phyloP scores from a whole-genome alignment of 2,888 invertebrate species.

The Candidula unifasciata region DNA sequence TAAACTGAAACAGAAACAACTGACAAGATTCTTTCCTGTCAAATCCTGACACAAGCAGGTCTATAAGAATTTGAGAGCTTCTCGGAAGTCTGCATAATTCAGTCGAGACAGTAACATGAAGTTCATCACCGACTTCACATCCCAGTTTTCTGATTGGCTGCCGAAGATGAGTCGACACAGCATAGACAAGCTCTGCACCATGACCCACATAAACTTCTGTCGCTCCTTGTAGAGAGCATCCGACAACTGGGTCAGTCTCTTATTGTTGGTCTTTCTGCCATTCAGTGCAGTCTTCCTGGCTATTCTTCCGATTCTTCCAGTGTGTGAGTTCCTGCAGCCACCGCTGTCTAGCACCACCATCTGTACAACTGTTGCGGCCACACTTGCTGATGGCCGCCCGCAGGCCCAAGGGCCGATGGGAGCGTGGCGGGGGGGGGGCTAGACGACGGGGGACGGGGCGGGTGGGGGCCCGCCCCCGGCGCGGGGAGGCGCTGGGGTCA shows the following conservation, averaged over 20 bases:
- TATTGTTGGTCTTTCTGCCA: neutral
- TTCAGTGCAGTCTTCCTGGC: neutral
- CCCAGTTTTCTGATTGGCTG: slow-evolving; percentile 31
- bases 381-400: slow-evolving; percentile 63
- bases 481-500: no score
- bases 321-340: neutral
- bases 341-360: slow-evolving; percentile 28
- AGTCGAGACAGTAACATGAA: slow-evolving; percentile 43
- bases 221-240: neutral
- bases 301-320: neutral
- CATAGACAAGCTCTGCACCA: slow-evolving; percentile 34
- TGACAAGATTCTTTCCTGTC: neutral
- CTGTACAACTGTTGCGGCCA: slow-evolving; percentile 64
- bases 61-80: slow-evolving; percentile 40
- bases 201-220: slow-evolving; percentile 18
- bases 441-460: no score
- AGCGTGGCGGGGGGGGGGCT: no score
- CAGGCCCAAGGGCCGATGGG: slow-evolving; percentile 50
- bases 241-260: neutral
- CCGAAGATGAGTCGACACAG: slow-evolving; percentile 44
- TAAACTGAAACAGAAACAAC: neutral
- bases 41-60: neutral
- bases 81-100: slow-evolving; percentile 40
- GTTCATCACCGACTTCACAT: slow-evolving; percentile 37
- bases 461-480: no score